Percentiles rank a stretch among this genome's conserved stretches.
These are phyloP conservation scores for Drosophila prosaltans DNA, from an alignment of 1,140 invertebrate species.

Conservation along the genomic window DNA sequence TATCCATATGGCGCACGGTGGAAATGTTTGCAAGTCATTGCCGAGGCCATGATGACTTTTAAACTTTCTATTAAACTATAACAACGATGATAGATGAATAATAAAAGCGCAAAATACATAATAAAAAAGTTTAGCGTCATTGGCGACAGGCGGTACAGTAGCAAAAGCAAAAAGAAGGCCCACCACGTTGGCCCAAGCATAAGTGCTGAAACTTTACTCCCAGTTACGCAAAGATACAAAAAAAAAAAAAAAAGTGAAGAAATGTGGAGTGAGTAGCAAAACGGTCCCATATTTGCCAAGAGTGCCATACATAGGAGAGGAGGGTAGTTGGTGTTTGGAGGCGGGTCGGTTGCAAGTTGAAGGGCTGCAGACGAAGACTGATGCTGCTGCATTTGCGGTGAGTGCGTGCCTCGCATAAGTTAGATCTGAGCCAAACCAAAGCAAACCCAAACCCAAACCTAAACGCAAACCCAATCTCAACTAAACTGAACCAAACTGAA, in stretches of 20 bases:
- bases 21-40: conserved; percentile 67
- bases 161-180: not conserved
- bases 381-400: conserved; percentile 79
- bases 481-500: not conserved
- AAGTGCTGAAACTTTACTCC: conserved; percentile 6
- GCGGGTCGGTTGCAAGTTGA: conserved; percentile 6
- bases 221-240: conserved; percentile 2
- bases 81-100: conserved; percentile 80
- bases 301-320: conserved; percentile 13
- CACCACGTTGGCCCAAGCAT: conserved; percentile 4
- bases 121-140: conserved; percentile 75
- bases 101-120: conserved; percentile 78
- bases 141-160: conserved; percentile 56
- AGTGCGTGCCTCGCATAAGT: conserved; percentile 80
- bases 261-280: conserved; percentile 30
- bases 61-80: conserved; percentile 82
- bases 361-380: conserved; percentile 69
- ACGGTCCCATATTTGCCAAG: conserved; percentile 63
- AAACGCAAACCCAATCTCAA: not conserved
- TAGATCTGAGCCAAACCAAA: conserved; percentile 45
- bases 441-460: conserved; percentile 11
- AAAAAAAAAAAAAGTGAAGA: no score
- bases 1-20: conserved; percentile 48
- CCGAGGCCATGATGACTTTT: conserved; percentile 70
- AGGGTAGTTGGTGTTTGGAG: not conserved